These are phyloP conservation scores for Doryteuthis pealeii DNA, from an alignment of 1,140 invertebrate genomes.

Conservation along the genomic window DNA sequence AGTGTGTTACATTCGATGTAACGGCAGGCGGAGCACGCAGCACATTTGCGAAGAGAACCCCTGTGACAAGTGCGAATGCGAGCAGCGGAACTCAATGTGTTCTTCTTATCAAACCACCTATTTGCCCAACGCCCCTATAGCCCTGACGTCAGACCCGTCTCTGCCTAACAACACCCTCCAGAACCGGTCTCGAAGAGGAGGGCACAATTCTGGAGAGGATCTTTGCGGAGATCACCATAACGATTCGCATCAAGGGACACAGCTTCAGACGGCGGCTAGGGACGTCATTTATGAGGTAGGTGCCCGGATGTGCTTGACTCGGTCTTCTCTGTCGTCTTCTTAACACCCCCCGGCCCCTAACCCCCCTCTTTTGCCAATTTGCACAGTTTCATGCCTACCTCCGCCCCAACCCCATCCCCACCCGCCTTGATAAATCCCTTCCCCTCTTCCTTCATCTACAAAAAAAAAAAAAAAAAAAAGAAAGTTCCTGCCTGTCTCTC, in stretches of 20 bases:
- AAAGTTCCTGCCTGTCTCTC: too few species aligned
- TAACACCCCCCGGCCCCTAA: too few species aligned
- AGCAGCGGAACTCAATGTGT: neutral
- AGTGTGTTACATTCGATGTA: too few species aligned
- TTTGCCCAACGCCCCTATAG: neutral
- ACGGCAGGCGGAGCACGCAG: too few species aligned
- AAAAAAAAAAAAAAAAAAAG: too few species aligned
- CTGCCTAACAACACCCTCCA: neutral
- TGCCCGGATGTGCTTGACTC: neutral
- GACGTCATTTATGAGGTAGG: slow-evolving; percentile 1
- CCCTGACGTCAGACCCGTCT: too few species aligned
- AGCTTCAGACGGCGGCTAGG: neutral
- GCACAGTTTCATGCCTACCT: too few species aligned
- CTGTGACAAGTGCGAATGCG: neutral
- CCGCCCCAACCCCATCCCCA: too few species aligned
- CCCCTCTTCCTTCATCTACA: too few species aligned
- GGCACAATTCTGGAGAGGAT: neutral
- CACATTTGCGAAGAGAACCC: neutral
- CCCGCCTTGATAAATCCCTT: too few species aligned
- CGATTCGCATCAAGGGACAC: neutral
- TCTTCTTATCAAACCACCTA: neutral
- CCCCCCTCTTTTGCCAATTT: too few species aligned
- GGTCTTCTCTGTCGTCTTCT: neutral
- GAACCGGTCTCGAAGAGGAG: neutral
- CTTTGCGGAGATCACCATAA: neutral